Conservation (phyloP, 1,140 invertebrate genomes). For the Drosophila saltans region DNA sequence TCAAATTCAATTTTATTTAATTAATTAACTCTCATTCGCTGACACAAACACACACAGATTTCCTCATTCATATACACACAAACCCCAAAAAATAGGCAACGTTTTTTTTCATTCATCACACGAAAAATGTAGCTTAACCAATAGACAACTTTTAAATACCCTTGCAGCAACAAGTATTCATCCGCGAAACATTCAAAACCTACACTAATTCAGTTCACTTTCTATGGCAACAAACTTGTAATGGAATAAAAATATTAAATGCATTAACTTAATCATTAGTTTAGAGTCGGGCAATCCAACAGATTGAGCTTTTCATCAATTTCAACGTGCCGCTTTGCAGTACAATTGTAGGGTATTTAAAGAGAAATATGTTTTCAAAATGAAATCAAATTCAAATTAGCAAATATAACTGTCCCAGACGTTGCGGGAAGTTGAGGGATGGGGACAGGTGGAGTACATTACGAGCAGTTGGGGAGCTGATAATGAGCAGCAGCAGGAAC, state of each 20-base stretch:
- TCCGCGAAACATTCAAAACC: too few species aligned
- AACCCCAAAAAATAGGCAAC: background rate
- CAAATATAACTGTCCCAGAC: slow-evolving; percentile 17
- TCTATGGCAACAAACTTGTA: too few species aligned
- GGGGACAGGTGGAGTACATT: slow-evolving; percentile 13
- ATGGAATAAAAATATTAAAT: too few species aligned
- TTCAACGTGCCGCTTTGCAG: background rate
- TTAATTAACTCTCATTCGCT: slow-evolving; percentile 20
- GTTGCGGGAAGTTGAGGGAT: background rate
- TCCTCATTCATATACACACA: background rate
- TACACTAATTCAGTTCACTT: too few species aligned
- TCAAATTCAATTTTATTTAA: slow-evolving; percentile 18
- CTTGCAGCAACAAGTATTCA: background rate
- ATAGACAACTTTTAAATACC: background rate
- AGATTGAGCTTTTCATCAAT: background rate
- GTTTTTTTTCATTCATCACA: background rate
- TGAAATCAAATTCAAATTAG: slow-evolving; percentile 64
- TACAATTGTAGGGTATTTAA: background rate
- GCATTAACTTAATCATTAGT: too few species aligned
- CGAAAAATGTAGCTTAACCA: background rate
- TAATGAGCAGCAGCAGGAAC: slow-evolving; percentile 36
- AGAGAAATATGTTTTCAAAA: slow-evolving; percentile 37
- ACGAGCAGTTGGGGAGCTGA: slow-evolving; percentile 23
- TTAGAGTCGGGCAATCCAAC: too few species aligned
- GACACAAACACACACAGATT: background rate